Conservation (phyloP, 2,113 vertebrate genomes). For the Cyanistes caeruleus region DNA sequence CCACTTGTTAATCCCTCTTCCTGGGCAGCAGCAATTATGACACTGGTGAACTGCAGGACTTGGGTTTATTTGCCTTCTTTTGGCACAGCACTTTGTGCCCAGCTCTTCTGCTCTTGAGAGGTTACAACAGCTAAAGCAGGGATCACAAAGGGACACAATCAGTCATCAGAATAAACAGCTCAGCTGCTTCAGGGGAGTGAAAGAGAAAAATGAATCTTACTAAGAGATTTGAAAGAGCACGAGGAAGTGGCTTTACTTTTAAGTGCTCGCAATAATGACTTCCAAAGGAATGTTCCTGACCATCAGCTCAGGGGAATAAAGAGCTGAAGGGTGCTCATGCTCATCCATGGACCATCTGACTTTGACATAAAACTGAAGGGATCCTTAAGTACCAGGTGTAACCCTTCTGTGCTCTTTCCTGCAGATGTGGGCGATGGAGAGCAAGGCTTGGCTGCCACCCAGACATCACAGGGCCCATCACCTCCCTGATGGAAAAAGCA, state of each 20-base stretch:
- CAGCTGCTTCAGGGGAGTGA: neutral
- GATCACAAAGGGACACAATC: neutral
- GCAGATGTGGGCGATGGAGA: neutral
- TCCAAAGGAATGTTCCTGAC: neutral
- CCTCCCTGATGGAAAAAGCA: neutral
- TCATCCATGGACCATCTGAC: neutral
- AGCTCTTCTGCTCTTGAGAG: neutral
- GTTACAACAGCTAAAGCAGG: neutral
- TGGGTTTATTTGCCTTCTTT: neutral
- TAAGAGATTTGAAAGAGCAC: neutral
- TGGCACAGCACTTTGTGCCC: neutral
- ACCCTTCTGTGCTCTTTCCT: neutral
- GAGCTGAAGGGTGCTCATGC: neutral
- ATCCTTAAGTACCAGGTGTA: neutral
- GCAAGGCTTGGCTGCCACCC: neutral
- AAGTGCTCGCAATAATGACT: neutral
- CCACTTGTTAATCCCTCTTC: conserved; percentile 44
- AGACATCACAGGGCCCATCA: neutral
- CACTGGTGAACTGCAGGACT: neutral
- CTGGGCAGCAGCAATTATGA: neutral
- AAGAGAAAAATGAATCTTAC: neutral
- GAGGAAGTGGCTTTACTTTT: neutral
- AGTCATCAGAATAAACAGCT: neutral
- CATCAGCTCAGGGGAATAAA: neutral
- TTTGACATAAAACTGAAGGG: neutral